These are phyloP conservation scores for Ophraella communa DNA, from an alignment of 2,888 invertebrate genomes.

Conservation along the genomic window DNA sequence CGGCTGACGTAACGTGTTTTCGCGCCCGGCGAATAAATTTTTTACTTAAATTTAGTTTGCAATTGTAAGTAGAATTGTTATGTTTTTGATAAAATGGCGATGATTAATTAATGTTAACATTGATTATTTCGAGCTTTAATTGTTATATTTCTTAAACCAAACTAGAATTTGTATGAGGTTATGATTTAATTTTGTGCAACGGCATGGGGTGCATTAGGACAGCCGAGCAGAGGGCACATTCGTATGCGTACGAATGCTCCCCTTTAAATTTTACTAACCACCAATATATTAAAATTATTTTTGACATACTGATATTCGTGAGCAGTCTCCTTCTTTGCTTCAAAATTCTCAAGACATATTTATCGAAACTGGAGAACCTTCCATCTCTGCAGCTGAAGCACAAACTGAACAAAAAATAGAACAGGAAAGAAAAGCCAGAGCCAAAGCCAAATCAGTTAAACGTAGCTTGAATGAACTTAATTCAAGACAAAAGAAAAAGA, in stretches of 20 bases:
- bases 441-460: constrained; percentile 10
- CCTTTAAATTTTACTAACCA: neutral
- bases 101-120: constrained; percentile 10
- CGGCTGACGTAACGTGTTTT: constrained; percentile 9
- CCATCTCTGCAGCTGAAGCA: too few relatives aligned
- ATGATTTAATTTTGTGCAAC: constrained; percentile 4
- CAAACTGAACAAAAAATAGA: neutral
- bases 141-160: constrained; percentile 10
- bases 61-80: constrained; percentile 7
- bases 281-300: neutral
- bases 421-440: neutral
- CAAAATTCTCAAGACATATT: too few relatives aligned
- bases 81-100: neutral
- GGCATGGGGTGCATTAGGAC: constrained; percentile 9
- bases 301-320: too few relatives aligned
- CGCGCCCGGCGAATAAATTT: constrained; percentile 1
- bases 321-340: too few relatives aligned
- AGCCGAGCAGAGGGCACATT: neutral
- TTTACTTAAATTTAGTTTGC: neutral
- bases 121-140: constrained; percentile 7
- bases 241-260: constrained; percentile 6
- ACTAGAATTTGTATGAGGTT: constrained; percentile 12
- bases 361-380: too few relatives aligned
- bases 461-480: constrained; percentile 8
- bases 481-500: constrained; percentile 25